These are phyloP conservation scores for Oxyura jamaicensis DNA, from an alignment of 2,113 vertebrate genomes.

Conservation along the genomic window DNA sequence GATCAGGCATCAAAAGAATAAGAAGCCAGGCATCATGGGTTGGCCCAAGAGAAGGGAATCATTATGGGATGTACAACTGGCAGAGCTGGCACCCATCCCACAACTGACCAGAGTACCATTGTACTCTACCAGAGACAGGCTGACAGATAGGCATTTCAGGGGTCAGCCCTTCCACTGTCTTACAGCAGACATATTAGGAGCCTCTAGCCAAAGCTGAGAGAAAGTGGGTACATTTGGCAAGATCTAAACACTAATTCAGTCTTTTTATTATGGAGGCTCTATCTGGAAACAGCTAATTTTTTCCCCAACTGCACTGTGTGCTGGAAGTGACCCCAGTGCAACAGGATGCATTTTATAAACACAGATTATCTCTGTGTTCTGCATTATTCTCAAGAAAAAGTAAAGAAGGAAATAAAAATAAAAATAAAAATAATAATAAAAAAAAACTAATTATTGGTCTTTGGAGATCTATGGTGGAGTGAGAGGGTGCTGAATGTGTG, in stretches of 20 bases:
- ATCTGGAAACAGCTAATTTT: not conserved
- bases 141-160: not conserved
- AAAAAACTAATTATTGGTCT: not conserved
- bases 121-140: no score
- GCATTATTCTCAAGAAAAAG: not conserved
- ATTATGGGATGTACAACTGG: not conserved
- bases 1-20: not conserved
- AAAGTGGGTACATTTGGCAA: not conserved
- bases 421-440: not conserved
- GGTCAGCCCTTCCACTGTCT: not conserved
- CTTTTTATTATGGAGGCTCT: not conserved
- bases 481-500: not conserved
- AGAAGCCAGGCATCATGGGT: not conserved
- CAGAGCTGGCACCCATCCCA: not conserved
- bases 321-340: not conserved
- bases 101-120: not conserved
- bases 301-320: not conserved
- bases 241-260: not conserved
- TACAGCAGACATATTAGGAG: not conserved
- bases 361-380: not conserved
- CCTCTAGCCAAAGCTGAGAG: not conserved
- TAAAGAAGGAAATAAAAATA: not conserved
- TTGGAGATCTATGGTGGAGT: not conserved
- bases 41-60: not conserved
- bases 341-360: not conserved